A percentile compares a stretch with the other conserved stretches of the same genome.
phyloP scores from a whole-genome alignment of 2,888 invertebrate genomes.

The Carcina quercana region DNA sequence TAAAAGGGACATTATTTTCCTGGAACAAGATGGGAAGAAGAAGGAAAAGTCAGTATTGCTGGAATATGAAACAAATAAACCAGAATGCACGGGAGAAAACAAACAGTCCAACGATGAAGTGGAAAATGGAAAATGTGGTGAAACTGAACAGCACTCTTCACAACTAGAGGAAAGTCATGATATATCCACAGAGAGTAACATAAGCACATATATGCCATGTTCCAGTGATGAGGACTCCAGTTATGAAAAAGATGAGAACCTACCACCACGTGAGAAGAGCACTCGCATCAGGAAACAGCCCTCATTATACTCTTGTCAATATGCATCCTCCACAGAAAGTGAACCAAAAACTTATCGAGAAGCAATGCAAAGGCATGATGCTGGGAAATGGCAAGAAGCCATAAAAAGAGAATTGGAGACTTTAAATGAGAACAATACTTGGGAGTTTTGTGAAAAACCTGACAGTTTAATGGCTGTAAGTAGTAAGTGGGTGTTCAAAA shows the following conservation, averaged over 20 bases:
- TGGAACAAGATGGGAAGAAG: constrained; percentile 1
- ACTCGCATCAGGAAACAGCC: no score
- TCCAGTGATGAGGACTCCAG: no score
- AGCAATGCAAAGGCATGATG: constrained; percentile 6
- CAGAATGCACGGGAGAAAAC: constrained; percentile 7
- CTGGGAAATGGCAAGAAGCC: constrained; percentile 10
- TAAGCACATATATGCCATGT: no score
- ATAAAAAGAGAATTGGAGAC: constrained; percentile 8
- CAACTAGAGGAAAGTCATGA: no score
- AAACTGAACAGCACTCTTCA: no score
- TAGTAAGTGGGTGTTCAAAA: constrained; percentile 12
- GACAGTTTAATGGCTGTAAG: constrained; percentile 1
- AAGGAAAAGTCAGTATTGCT: neutral
- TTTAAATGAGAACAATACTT: constrained; percentile 12
- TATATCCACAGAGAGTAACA: no score
- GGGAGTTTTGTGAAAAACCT: constrained; percentile 7
- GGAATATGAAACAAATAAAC: neutral
- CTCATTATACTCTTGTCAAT: constrained; percentile 12
- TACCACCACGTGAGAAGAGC: no score
- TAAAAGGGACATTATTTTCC: constrained; percentile 13
- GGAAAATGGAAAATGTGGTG: no score
- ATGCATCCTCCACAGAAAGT: constrained; percentile 4
- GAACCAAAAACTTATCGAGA: constrained; percentile 14
- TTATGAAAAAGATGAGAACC: no score
- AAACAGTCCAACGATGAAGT: no score